Evolutionary conservation across 2,797 vertebrate genomes (phyloP).

Genomic region (Amazona finschi): DNA sequence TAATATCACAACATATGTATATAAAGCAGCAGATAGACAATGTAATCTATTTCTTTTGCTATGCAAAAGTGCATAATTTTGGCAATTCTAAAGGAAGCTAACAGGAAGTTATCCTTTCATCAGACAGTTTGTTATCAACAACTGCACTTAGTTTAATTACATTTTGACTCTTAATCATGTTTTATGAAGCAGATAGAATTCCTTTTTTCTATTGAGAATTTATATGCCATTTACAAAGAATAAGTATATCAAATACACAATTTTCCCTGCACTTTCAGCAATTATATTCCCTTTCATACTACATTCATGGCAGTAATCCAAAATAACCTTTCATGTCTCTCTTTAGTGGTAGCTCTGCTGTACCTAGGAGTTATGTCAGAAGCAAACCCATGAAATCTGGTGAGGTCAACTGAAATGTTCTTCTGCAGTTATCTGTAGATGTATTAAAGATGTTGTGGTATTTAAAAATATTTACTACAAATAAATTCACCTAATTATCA

Average conservation of each 20-base stretch:
- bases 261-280: not conserved
- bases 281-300: not conserved
- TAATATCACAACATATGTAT: not conserved
- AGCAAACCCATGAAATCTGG: not conserved
- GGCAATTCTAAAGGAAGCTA: not conserved
- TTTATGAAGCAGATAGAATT: not conserved
- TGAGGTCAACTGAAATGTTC: not conserved
- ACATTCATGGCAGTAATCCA: not conserved
- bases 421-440: not conserved
- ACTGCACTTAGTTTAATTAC: constrained; percentile 20
- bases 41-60: not conserved
- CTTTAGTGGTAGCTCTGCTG: not conserved
- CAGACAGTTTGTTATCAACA: not conserved
- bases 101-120: constrained; percentile 9
- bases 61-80: not conserved
- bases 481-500: constrained; percentile 6
- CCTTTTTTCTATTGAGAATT: not conserved
- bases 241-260: not conserved
- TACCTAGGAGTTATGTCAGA: not conserved
- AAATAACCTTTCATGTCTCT: not conserved
- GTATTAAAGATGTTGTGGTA: not conserved
- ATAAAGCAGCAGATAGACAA: not conserved
- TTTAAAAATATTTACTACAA: not conserved
- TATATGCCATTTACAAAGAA: not conserved
- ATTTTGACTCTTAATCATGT: constrained; percentile 10